phyloP scores from a whole-genome alignment of 1,140 invertebrate species.

The Paraescarpia echinospica region DNA sequence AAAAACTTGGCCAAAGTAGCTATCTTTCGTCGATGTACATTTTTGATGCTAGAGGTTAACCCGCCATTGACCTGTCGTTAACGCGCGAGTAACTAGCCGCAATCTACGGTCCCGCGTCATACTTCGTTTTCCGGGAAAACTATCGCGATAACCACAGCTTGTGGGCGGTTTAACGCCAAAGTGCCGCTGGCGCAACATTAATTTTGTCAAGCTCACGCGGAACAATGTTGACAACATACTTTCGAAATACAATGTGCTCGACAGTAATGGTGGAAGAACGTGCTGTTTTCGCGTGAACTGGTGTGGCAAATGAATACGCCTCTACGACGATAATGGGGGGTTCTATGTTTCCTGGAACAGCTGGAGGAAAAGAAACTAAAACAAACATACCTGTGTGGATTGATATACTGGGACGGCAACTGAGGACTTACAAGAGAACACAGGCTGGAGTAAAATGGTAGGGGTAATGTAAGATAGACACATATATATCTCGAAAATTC shows the following conservation, averaged over 20 bases:
- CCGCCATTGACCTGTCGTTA: neutral
- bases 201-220: neutral
- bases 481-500: too few species aligned
- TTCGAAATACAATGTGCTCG: neutral
- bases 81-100: neutral
- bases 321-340: neutral
- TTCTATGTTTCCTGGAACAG: neutral
- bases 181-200: neutral
- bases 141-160: neutral
- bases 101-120: neutral
- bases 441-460: too few species aligned
- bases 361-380: too few species aligned
- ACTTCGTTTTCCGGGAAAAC: neutral
- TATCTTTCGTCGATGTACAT: neutral
- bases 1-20: neutral
- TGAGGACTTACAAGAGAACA: too few species aligned
- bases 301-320: too few species aligned
- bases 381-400: too few species aligned
- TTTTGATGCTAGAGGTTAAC: neutral
- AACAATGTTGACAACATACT: neutral
- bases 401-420: too few species aligned
- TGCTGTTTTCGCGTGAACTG: neutral
- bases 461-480: too few species aligned
- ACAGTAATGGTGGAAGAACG: neutral
- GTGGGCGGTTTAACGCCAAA: neutral